phyloP scores from a whole-genome alignment of 1,140 invertebrate species.

The Magallana gigas region DNA sequence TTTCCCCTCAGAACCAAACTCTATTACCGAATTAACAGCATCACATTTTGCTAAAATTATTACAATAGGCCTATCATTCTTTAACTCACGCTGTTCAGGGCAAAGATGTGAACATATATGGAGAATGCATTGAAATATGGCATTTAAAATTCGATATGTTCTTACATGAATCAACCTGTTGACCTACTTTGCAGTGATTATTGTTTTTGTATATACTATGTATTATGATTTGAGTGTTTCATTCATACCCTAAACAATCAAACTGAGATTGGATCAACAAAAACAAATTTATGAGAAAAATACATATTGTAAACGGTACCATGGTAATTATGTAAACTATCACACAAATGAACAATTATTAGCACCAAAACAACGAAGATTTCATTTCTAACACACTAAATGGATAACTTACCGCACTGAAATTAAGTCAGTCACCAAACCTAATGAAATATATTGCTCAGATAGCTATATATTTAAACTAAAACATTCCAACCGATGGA shows the following conservation, averaged over 20 bases:
- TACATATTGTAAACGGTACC: slow-evolving; percentile 45
- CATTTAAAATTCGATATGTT: not conserved
- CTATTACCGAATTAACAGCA: too few species aligned
- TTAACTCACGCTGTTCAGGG: too few species aligned
- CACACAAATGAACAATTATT: not conserved
- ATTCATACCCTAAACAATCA: too few species aligned
- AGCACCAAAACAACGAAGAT: not conserved
- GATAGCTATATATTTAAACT: not conserved
- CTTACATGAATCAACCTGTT: not conserved
- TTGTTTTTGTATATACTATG: too few species aligned
- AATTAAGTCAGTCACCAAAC: not conserved
- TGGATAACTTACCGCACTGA: not conserved
- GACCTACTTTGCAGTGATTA: not conserved
- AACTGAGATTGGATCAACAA: too few species aligned
- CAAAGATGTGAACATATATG: not conserved
- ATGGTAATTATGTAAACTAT: slow-evolving; percentile 69
- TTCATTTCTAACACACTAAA: not conserved
- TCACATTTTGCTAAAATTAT: too few species aligned
- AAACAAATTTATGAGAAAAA: too few species aligned
- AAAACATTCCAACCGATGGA: not conserved
- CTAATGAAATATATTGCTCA: not conserved
- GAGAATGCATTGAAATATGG: not conserved
- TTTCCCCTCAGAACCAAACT: too few species aligned
- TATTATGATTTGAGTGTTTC: too few species aligned
- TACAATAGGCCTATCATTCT: too few species aligned